These are phyloP conservation scores for Luehdorfia chinensis DNA, from an alignment of 1,140 invertebrate genomes.

Conservation along the genomic window DNA sequence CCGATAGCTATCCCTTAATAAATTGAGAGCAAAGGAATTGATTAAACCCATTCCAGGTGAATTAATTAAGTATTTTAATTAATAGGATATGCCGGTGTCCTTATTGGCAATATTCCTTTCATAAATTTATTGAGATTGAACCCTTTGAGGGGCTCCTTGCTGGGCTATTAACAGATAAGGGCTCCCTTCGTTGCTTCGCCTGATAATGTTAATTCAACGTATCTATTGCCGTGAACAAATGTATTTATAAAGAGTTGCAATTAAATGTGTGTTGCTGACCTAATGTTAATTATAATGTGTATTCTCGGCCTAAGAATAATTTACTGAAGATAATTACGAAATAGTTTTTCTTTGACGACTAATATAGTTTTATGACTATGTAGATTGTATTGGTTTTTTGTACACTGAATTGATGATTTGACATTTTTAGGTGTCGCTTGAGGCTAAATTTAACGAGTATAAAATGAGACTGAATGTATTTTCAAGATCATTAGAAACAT, in stretches of 20 bases:
- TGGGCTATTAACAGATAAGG: conserved; percentile 57
- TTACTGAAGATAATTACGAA: too few species aligned
- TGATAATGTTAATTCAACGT: conserved; percentile 33
- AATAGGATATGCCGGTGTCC: conserved; percentile 71
- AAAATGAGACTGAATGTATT: too few species aligned
- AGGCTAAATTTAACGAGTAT: too few species aligned
- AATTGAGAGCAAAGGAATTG: conserved; percentile 66
- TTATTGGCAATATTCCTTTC: conserved; percentile 76
- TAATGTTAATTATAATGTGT: too few species aligned
- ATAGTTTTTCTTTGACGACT: too few species aligned
- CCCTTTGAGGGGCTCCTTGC: conserved; percentile 47
- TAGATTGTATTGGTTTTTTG: too few species aligned
- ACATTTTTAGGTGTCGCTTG: too few species aligned
- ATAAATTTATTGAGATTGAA: conserved; percentile 74
- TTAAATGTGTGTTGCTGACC: too few species aligned
- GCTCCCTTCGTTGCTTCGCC: conserved; percentile 18
- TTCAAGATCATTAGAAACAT: too few species aligned
- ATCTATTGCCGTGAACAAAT: conserved; percentile 6
- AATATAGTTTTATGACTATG: too few species aligned
- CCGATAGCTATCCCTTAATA: conserved; percentile 52
- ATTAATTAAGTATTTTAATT: conserved; percentile 77
- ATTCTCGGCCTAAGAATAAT: too few species aligned
- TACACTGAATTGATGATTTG: too few species aligned
- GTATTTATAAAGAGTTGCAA: conserved; percentile 2
- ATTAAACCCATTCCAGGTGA: conserved; percentile 75